Evolutionary conservation across 2,113 vertebrate species (phyloP).

Genomic region (Antennarius striatus): DNA sequence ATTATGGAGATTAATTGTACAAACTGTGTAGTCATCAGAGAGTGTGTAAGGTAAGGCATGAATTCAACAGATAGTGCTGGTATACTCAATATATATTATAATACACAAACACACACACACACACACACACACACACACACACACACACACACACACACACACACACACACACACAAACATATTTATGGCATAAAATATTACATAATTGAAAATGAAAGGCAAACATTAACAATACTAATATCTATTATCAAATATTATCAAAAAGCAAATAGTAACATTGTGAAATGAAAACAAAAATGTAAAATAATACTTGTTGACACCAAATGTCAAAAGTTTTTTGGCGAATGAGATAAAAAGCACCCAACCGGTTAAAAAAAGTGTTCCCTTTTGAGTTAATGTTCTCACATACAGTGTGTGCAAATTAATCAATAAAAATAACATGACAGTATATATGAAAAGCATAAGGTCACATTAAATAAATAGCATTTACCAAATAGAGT

Average conservation of each 20-base stretch:
- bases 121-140: no score
- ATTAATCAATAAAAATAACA: constrained; percentile 9
- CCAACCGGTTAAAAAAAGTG: neutral
- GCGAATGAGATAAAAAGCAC: constrained; percentile 16
- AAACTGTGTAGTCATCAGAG: neutral
- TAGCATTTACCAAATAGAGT: constrained; percentile 11
- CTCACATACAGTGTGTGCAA: constrained; percentile 23
- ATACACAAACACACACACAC: no score
- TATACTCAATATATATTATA: no score
- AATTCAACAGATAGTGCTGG: neutral
- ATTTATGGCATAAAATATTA: neutral
- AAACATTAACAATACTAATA: neutral
- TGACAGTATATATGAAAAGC: constrained; percentile 13
- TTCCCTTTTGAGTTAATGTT: neutral
- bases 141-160: no score
- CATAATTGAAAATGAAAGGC: neutral
- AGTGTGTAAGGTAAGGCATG: neutral
- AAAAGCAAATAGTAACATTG: neutral
- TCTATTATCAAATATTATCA: neutral
- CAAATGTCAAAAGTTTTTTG: neutral
- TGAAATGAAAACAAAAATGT: neutral
- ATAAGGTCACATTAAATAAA: constrained; percentile 35
- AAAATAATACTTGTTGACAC: neutral
- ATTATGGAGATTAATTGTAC: no score
- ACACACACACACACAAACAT: no score